Percentiles rank a stretch among this genome's conserved stretches.
Conservation (phyloP, 2,888 invertebrate genomes). For the Andrena dorsata region DNA sequence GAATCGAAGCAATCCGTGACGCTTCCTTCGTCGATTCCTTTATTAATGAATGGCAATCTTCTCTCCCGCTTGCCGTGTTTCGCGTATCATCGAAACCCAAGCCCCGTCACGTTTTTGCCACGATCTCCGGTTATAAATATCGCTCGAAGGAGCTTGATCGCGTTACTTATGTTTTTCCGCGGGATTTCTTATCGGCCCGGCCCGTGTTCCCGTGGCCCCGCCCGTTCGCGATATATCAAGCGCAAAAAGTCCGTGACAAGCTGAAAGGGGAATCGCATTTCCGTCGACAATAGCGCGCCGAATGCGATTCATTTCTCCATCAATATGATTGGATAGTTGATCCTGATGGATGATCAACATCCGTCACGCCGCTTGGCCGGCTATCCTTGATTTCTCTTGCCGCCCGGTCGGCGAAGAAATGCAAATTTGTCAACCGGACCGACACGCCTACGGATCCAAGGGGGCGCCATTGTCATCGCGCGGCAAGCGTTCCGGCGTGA, state of each 20-base stretch:
- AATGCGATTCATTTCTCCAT: slow-evolving; percentile 67
- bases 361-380: slow-evolving; percentile 50
- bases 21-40: no score
- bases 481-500: no score
- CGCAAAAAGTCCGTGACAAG: slow-evolving; percentile 59
- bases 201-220: slow-evolving; percentile 1
- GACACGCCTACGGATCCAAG: neutral
- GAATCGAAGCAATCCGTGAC: no score
- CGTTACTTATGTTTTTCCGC: slow-evolving; percentile 46
- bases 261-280: slow-evolving; percentile 62
- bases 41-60: neutral
- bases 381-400: slow-evolving; percentile 45
- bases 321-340: slow-evolving; percentile 69
- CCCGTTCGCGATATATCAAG: slow-evolving; percentile 50
- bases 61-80: neutral
- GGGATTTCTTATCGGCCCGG: slow-evolving; percentile 30
- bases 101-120: slow-evolving; percentile 1
- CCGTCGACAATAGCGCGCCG: slow-evolving; percentile 56
- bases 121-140: slow-evolving; percentile 16
- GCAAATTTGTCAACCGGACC: slow-evolving; percentile 50
- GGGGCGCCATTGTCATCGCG: neutral
- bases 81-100: neutral
- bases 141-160: slow-evolving; percentile 41
- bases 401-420: slow-evolving; percentile 30
- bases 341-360: slow-evolving; percentile 71